Conservation (phyloP, 2,888 invertebrate genomes). For the Erannis defoliaria region DNA sequence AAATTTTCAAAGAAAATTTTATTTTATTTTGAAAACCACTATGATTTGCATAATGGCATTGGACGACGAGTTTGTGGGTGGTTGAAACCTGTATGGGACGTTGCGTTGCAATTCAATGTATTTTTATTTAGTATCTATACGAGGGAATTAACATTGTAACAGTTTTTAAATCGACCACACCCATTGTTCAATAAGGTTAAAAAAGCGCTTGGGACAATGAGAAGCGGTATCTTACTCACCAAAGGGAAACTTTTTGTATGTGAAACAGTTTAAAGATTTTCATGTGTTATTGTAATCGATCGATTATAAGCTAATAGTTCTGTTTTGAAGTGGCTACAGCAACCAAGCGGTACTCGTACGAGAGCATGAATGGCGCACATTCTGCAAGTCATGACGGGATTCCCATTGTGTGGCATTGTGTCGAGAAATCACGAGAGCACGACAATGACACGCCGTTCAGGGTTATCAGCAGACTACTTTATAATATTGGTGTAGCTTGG, state of each 20-base stretch:
- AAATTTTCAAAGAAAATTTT: no score
- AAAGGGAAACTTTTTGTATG: neutral
- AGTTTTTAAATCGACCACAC: neutral
- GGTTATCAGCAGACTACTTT: slow-evolving; percentile 30
- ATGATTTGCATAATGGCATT: no score
- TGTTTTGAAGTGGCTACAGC: slow-evolving; percentile 1
- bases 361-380: slow-evolving; percentile 77
- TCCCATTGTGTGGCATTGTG: slow-evolving; percentile 85
- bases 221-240: neutral
- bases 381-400: slow-evolving; percentile 80
- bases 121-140: no score
- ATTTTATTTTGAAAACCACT: no score
- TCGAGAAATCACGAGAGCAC: slow-evolving; percentile 75
- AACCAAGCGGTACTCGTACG: slow-evolving; percentile 22
- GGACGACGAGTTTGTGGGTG: no score
- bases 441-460: slow-evolving; percentile 62
- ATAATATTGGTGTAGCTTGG: neutral
- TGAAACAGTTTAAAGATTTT: neutral
- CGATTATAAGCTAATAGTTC: slow-evolving; percentile 11
- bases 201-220: neutral
- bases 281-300: neutral
- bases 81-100: no score
- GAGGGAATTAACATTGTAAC: neutral
- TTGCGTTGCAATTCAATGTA: no score
- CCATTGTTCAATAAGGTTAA: neutral